These are phyloP conservation scores for Myoxocephalus aenaeus DNA, from an alignment of 2,797 vertebrate genomes.

Conservation along the genomic window DNA sequence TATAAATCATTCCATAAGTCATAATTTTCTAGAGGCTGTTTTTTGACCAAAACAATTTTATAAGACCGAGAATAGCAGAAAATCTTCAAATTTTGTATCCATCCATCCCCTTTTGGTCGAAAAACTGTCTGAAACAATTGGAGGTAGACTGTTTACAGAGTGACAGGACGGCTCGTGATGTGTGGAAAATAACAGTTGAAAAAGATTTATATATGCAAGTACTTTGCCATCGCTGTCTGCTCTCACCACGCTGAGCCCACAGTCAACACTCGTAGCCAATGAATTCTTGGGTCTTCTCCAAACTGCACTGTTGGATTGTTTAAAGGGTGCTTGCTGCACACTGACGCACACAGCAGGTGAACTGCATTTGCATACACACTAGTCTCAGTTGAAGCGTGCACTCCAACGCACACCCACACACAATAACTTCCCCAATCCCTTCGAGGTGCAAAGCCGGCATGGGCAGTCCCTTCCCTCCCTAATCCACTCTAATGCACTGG, in stretches of 20 bases:
- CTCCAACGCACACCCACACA: conserved; percentile 36
- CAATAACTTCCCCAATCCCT: conserved; percentile 42
- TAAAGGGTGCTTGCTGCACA: conserved; percentile 51
- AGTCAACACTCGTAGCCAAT: conserved; percentile 49
- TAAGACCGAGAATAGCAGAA: neutral
- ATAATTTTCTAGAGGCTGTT: neutral
- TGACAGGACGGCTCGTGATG: conserved; percentile 2
- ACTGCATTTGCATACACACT: conserved; percentile 62
- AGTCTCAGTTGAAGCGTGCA: conserved; percentile 32
- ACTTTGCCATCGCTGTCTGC: conserved; percentile 29
- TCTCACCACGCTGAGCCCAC: conserved; percentile 33
- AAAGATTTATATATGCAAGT: conserved; percentile 38
- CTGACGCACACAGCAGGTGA: conserved; percentile 55
- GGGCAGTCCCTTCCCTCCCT: conserved; percentile 72
- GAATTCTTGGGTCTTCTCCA: conserved; percentile 67
- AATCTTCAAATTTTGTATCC: too few species aligned
- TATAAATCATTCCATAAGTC: too few species aligned
- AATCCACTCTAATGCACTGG: conserved; percentile 83
- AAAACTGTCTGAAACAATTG: too few species aligned
- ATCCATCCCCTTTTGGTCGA: too few species aligned
- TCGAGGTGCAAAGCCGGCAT: conserved; percentile 77
- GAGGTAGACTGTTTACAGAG: too few species aligned
- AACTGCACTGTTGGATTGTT: conserved; percentile 71
- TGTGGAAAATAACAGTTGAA: conserved; percentile 45
- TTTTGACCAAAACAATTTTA: neutral